Conservation (phyloP, 2,888 invertebrate genomes). For the Adelognathus sp. region DNA sequence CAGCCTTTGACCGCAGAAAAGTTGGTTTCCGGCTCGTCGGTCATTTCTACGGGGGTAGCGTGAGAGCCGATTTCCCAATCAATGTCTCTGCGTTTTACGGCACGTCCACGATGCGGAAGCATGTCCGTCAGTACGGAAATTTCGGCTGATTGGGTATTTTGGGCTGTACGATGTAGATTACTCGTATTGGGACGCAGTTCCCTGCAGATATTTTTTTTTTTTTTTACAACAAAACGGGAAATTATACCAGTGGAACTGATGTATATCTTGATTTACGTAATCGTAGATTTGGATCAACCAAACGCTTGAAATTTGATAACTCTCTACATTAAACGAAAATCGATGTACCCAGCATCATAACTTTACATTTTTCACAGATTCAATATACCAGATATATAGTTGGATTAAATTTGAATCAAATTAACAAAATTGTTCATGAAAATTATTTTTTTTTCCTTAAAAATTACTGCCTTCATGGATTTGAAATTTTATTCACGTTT, state of each 20-base stretch:
- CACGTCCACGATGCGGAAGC: conserved; percentile 60
- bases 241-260: neutral
- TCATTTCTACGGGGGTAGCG: conserved; percentile 53
- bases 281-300: too few species aligned
- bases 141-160: conserved; percentile 54
- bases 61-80: conserved; percentile 55
- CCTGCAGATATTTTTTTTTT: conserved; percentile 15
- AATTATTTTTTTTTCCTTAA: neutral
- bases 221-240: neutral
- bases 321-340: too few species aligned
- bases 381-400: too few species aligned
- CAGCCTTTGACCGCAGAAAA: conserved; percentile 50
- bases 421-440: too few species aligned
- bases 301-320: too few species aligned
- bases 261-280: neutral
- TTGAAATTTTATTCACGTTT: neutral
- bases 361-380: too few species aligned
- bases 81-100: conserved; percentile 56
- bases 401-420: too few species aligned
- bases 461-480: neutral
- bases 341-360: too few species aligned
- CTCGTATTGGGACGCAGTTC: conserved; percentile 53
- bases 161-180: conserved; percentile 51
- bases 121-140: conserved; percentile 59
- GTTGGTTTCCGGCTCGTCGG: conserved; percentile 55